Base-by-base conservation (phyloP, 2,113 vertebrate species). In the Stomatorhinus ivindoensis region DNA sequence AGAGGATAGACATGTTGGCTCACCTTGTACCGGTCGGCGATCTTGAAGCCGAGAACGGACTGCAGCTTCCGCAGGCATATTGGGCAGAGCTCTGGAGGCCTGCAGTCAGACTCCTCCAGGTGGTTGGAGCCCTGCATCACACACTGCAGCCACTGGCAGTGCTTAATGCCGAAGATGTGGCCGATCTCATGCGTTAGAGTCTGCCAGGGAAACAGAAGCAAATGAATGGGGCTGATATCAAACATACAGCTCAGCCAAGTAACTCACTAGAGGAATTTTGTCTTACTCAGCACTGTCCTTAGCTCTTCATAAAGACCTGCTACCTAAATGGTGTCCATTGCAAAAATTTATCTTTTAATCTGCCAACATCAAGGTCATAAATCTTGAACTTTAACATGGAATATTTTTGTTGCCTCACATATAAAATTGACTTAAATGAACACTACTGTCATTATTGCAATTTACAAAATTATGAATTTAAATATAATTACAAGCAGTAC, bases 41-140 rank as follows among this genome's bases (percentile, higher is more conserved):
- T 90, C 2, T 1, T 92, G 89, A 96, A 96, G 89, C 95, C 92
- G 0, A 94, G 0, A 31, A 93, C 94, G 1, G 90, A 91, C 82
- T 94, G 95, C 17, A 95, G 90, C 91, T 96, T 95, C 42, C 93
- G 93, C 17, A 97, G 91, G 58, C 95, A 95, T 90, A 96, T 88
- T 0, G 96, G 96, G 53, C 97, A 97, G 65, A 96, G 94, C 55
- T 94, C 90, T 0, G 95, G 91, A 0, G 96, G 95, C 0, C 90
- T 90, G 19, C 93, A 91, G 89, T 95, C 95, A 0, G 94, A 93
- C 89, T 96, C 95, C 65, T 95, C 92, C 88, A 96, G 92, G 92
- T 96, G 96, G 90, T 97, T 95, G 85, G 94, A 97, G 89, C 96
- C 95, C 89, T 95, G 96, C 95, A 96, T 95, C 47, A 96, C 92